A percentile compares a stretch with the other conserved stretches of the same genome.
Evolutionary conservation across 2,113 vertebrate genomes (phyloP).

Genomic region (Scomber scombrus): DNA sequence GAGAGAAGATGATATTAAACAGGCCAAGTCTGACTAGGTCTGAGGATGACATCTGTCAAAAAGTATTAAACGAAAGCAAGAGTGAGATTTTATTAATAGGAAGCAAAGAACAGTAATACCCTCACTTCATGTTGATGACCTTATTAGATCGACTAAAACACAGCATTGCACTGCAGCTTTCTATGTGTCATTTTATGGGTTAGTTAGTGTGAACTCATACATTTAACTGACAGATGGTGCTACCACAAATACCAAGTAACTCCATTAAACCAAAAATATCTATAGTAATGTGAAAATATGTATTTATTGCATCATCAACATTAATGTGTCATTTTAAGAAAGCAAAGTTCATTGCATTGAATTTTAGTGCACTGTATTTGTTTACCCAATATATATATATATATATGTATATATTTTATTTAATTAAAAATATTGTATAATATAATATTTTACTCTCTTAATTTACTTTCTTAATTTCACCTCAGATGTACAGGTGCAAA

Average conservation of each 20-base stretch:
- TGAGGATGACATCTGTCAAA: neutral
- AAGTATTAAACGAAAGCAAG: neutral
- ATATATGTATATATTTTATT: too few relatives aligned
- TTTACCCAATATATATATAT: too few relatives aligned
- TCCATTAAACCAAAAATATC: neutral
- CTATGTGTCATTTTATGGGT: neutral
- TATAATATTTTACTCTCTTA: neutral
- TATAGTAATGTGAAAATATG: neutral
- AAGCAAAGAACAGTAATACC: neutral
- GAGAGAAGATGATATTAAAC: neutral
- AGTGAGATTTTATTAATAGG: neutral
- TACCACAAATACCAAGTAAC: neutral
- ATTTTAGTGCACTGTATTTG: neutral
- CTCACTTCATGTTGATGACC: conserved; percentile 1
- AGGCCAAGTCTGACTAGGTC: neutral
- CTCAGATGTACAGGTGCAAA: neutral
- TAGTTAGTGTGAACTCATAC: neutral
- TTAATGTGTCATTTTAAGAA: neutral
- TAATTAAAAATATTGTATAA: too few relatives aligned
- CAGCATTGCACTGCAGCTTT: neutral
- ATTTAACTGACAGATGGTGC: neutral
- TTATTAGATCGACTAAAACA: conserved; percentile 11
- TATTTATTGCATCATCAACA: neutral
- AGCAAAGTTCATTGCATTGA: neutral
- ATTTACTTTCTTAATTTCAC: neutral